These are phyloP conservation scores for Paedocypris sp. DNA, from an alignment of 2,113 vertebrate species.

Conservation along the genomic window DNA sequence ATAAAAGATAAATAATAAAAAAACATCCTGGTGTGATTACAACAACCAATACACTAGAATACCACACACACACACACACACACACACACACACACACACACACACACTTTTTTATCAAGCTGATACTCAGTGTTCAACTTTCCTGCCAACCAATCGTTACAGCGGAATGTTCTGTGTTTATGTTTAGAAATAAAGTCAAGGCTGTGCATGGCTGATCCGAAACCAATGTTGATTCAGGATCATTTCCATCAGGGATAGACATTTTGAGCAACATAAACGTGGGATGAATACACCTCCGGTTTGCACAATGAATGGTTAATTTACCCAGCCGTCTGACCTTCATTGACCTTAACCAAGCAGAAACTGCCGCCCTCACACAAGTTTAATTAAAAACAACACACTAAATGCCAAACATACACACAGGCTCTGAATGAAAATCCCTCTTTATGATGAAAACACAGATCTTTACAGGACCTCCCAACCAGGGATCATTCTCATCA, in stretches of 20 bases:
- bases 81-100: too few species aligned
- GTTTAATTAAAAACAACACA: neutral
- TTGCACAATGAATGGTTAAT: neutral
- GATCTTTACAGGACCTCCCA: too few species aligned
- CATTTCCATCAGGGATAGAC: neutral
- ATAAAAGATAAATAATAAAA: neutral
- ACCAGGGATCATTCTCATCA: neutral
- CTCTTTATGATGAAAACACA: neutral
- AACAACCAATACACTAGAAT: neutral
- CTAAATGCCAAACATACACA: neutral
- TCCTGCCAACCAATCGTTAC: neutral
- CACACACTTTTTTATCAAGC: too few species aligned
- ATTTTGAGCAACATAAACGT: neutral
- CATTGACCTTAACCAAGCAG: conserved; percentile 4
- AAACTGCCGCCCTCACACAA: neutral
- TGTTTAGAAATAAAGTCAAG: neutral
- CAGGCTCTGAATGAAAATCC: neutral
- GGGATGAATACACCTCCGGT: neutral
- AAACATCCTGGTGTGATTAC: neutral
- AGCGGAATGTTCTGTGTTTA: neutral
- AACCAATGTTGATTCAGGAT: neutral
- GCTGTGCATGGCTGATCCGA: neutral
- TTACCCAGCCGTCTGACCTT: neutral
- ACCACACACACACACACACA: too few species aligned
- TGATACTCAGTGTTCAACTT: too few species aligned